Conservation (phyloP, 2,797 vertebrate genomes). For the Triplophysa bombifrons region DNA sequence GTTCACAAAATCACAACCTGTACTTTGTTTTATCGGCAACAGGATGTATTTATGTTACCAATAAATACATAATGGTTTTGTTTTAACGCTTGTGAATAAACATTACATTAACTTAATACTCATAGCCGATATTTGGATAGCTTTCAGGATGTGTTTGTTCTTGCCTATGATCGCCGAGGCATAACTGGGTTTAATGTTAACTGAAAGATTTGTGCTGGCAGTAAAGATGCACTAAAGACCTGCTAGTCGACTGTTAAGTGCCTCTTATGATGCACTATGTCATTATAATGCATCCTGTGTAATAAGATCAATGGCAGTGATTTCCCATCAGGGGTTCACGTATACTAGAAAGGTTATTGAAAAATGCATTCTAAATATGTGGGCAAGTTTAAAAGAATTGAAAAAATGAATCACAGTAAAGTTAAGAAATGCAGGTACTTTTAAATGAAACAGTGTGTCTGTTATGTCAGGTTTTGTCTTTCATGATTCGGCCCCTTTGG, state of each 20-base stretch:
- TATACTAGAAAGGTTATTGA: not conserved
- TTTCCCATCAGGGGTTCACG: not conserved
- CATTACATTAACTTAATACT: not conserved
- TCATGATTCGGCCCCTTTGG: no score
- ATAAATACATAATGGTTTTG: slow-evolving; percentile 5
- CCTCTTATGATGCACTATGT: not conserved
- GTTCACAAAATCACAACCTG: not conserved
- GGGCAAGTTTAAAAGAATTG: not conserved
- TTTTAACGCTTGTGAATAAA: not conserved
- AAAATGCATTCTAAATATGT: not conserved
- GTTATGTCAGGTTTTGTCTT: no score
- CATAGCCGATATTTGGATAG: not conserved
- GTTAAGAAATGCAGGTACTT: no score
- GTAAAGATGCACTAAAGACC: not conserved
- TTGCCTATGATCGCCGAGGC: not conserved
- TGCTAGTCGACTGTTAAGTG: not conserved
- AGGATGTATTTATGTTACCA: not conserved
- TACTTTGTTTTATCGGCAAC: not conserved
- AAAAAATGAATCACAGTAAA: not conserved
- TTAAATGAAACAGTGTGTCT: no score
- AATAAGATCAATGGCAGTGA: not conserved
- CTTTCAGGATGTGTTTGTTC: not conserved
- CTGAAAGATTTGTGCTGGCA: not conserved
- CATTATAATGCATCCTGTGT: not conserved
- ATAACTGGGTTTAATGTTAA: not conserved